Base-by-base conservation (phyloP, 2,888 invertebrate genomes). In the Tanaodytes sp. region DNA sequence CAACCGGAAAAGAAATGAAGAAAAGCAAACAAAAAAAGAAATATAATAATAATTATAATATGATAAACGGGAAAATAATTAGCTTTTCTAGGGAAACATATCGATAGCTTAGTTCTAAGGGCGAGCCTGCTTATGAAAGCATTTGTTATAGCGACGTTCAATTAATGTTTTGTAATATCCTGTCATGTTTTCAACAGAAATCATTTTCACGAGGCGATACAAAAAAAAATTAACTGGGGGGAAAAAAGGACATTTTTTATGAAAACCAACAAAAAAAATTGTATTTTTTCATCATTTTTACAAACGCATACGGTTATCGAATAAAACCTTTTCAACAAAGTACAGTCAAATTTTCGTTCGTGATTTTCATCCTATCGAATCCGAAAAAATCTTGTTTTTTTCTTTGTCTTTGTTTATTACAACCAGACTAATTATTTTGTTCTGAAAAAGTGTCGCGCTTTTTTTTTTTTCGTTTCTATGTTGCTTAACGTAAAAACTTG, bases 1-100 rank as follows among this genome's bases (percentile, higher is more conserved):
- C 18, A 61, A 39, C 58, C 39, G 40, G 48, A 45, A 54, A 31
- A 31, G 9, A 49, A 49, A 49, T 36, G 11, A 49, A 52, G 36
- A 64, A 46, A 23, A 23, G 5, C 4, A 8, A 23, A 23, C 4
- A 23, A 23, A 23, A 23, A 23, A 23, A 23, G 4, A 23, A 5
- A 23, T 23, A 23, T 4, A 8, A 23, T 5, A 23, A 23, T 4
- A 23, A n/a, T n/a, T n/a, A n/a, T n/a, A n/a, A n/a, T n/a, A n/a
- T n/a, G n/a, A n/a, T n/a, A 23, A 23, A 23, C 8, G 4, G 23
- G 8, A 23, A 23, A 23, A 23, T 23, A 23, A 23, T 23, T 78
- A 77, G 76, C 73, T 77, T 78, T 74, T 76, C 59, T 79, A 77
- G 79, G 77, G 65, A 79, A 78, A 81, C 81, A 82, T 82, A 82